Base-by-base conservation (phyloP, 1,140 invertebrate genomes). In the Phocides pigmalion region DNA sequence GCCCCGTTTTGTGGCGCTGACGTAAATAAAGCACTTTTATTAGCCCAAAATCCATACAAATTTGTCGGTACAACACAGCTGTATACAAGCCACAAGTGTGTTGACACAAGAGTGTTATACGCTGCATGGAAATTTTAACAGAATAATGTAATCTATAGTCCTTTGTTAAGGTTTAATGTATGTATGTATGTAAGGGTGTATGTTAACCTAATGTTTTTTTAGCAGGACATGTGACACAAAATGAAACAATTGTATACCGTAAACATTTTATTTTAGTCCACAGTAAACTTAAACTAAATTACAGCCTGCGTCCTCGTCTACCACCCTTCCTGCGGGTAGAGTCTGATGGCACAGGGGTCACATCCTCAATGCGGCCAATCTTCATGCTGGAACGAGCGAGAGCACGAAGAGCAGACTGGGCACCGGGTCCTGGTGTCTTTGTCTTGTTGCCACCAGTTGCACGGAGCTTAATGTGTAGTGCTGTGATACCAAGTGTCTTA, bases 261-360 rank as follows among this genome's bases (percentile, higher is more conserved):
- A 83, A 82, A 88, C 77, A 62, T 59, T 89, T 78, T 85, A 87
- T 84, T 84, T 49, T 73, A 87, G 79, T 77, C 66, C 64, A 90
- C 82, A 90, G 82, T 86, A 65, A 56, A 50, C 83, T 89, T 88
- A 85, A 70, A 78, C 82, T 88, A 88, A 66, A 79, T 96, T 99
- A 99, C 94, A 99, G 94, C 93, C 99, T 95, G 92, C 99, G 96
- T 94, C 99, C 99, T 93, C 99, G 96, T 85, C 99, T 95, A 94
- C 99, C 99, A 88, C 99, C 99, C 96, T 99, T 99, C 94, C 98
- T 98, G 84, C 99, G 96, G 14, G 98, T 99, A 25, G 97, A 97
- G 92, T 99, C 99, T 64, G 98, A 99, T 83, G 99, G 99, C 92
- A 99, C 99, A 9, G 99, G 99, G 5, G 99, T 99, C 0, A 99